Conservation (phyloP, 1,140 invertebrate genomes). For the Pectinophora gossypiella region DNA sequence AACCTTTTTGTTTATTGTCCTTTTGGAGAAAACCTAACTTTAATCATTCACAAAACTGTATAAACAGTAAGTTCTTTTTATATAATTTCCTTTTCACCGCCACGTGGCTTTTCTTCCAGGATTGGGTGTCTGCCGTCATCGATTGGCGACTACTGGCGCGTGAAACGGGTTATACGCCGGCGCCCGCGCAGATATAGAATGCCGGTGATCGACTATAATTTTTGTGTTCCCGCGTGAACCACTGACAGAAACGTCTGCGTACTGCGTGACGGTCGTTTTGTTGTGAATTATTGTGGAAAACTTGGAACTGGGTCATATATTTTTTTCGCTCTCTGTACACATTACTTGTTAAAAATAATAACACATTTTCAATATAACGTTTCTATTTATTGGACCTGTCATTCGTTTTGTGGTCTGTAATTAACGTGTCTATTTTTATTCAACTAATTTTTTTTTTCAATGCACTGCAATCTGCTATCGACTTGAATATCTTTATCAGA, state of each 20-base stretch:
- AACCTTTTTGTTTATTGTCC: no score
- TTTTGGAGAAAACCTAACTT: no score
- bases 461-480: no score
- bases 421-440: no score
- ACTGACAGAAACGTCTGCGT: constrained; percentile 42
- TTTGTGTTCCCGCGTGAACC: constrained; percentile 57
- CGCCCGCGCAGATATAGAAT: constrained; percentile 64
- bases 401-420: no score
- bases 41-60: no score
- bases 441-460: no score
- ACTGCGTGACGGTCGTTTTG: background rate
- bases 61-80: no score
- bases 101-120: background rate
- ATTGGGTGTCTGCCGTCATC: constrained; percentile 6
- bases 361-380: no score
- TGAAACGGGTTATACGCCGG: constrained; percentile 69
- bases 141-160: constrained; percentile 51
- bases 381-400: no score
- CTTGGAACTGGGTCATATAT: constrained; percentile 11
- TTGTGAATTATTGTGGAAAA: background rate
- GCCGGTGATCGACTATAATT: constrained; percentile 72
- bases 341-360: no score
- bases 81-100: background rate
- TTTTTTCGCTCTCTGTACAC: constrained; percentile 5
- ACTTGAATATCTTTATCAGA: no score